Evolutionary conservation across 2,113 vertebrate genomes (phyloP).

Genomic region (Xiphophorus hellerii): DNA sequence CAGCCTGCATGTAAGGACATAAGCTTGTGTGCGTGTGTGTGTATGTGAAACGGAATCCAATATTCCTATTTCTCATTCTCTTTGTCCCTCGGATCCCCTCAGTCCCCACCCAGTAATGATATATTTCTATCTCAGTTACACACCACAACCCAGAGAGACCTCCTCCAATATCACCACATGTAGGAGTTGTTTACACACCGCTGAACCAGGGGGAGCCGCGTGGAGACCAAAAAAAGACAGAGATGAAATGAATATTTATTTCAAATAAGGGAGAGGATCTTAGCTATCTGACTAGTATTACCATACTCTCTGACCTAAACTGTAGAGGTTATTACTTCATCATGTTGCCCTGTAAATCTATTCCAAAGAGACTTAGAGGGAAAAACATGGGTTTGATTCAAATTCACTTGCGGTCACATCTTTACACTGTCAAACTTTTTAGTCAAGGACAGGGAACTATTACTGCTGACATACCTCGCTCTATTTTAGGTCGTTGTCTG

Average conservation of each 20-base stretch:
- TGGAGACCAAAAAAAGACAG: slow-evolving; percentile 39
- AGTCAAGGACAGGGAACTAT: slow-evolving; percentile 65
- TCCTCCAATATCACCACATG: slow-evolving; percentile 72
- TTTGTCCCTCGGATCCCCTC: slow-evolving; percentile 69
- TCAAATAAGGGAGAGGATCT: slow-evolving; percentile 61
- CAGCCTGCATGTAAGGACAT: slow-evolving; percentile 62
- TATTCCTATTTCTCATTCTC: slow-evolving; percentile 73
- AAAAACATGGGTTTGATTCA: slow-evolving; percentile 58
- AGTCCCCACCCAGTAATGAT: slow-evolving; percentile 74
- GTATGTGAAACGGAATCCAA: slow-evolving; percentile 68
- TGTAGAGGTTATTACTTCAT: slow-evolving; percentile 75
- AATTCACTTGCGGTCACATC: slow-evolving; percentile 44
- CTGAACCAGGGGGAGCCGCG: slow-evolving; percentile 64
- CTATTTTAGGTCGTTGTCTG: slow-evolving; percentile 31
- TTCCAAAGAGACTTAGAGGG: slow-evolving; percentile 53
- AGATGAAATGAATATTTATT: slow-evolving; percentile 79
- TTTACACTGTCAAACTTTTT: slow-evolving; percentile 63
- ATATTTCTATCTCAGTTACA: slow-evolving; percentile 76
- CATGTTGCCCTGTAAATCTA: slow-evolving; percentile 55
- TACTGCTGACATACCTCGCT: slow-evolving; percentile 22
- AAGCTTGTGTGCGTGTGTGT: slow-evolving; percentile 51
- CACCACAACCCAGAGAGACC: slow-evolving; percentile 70
- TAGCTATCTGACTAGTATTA: slow-evolving; percentile 61
- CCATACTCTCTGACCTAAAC: slow-evolving; percentile 73
- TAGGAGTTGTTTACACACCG: slow-evolving; percentile 76